A percentile compares a stretch with the other conserved stretches of the same genome.
Evolutionary conservation across 2,888 invertebrate genomes (phyloP).

Genomic region (Sarcophaga carnaria): DNA sequence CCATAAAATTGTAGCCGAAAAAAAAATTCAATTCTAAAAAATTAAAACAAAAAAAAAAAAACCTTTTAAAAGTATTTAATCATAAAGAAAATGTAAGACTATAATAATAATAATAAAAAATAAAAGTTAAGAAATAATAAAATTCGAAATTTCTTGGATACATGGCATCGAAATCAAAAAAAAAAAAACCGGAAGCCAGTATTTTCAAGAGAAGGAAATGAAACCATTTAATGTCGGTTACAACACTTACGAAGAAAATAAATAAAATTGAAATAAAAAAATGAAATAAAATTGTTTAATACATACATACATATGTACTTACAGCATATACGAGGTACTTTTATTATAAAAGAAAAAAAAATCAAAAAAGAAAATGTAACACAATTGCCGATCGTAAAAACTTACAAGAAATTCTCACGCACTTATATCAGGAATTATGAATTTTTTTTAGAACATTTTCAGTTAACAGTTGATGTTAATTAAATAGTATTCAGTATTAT

Average conservation of each 20-base stretch:
- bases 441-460: too few relatives aligned
- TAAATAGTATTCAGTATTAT: too few relatives aligned
- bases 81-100: constrained; percentile 3
- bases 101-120: not conserved
- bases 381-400: too few relatives aligned
- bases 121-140: not conserved
- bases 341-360: not conserved
- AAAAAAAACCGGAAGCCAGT: constrained; percentile 8
- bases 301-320: not conserved
- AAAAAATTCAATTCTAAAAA: constrained; percentile 15
- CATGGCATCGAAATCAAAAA: not conserved
- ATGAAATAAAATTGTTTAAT: not conserved
- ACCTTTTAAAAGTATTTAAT: not conserved
- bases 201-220: constrained; percentile 12
- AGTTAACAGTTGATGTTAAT: too few relatives aligned
- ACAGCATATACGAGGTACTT: not conserved
- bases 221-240: constrained; percentile 24
- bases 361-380: not conserved
- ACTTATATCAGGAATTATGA: not conserved
- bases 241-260: constrained; percentile 15
- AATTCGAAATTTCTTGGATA: not conserved
- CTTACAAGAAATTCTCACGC: not conserved
- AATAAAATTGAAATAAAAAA: constrained; percentile 19
- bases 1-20: constrained; percentile 12
- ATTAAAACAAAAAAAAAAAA: not conserved